Evolutionary conservation across 2,113 vertebrate genomes (phyloP).

Genomic region (Pelvicachromis taeniatus): DNA sequence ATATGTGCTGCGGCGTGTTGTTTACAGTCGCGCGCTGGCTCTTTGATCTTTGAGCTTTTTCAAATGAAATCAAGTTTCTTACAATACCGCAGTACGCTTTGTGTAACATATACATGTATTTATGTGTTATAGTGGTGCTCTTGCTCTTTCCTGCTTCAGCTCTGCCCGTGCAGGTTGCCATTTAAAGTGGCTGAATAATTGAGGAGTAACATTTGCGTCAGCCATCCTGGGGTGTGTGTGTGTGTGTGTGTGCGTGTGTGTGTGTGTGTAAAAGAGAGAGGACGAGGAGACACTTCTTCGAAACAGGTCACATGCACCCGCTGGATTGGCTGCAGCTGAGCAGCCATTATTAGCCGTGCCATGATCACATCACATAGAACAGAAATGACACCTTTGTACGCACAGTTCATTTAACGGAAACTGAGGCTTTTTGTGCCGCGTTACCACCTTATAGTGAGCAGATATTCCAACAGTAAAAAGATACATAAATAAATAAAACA

Average conservation of each 20-base stretch:
- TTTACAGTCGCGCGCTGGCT: not conserved
- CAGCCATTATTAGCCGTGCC: not conserved
- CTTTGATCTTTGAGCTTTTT: not conserved
- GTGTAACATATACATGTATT: not conserved
- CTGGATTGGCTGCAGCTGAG: slow-evolving; percentile 20
- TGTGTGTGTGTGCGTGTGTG: not conserved
- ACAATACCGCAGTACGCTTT: not conserved
- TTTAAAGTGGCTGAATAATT: slow-evolving; percentile 77
- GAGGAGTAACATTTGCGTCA: slow-evolving; percentile 73
- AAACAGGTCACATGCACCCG: slow-evolving; percentile 33
- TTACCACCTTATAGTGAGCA: not conserved
- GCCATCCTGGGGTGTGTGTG: slow-evolving; percentile 44
- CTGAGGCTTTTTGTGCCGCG: not conserved
- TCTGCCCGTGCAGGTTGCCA: slow-evolving; percentile 62
- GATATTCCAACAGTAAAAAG: not conserved
- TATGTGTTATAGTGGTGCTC: not conserved
- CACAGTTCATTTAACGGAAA: not conserved
- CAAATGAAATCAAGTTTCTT: not conserved
- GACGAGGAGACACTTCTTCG: slow-evolving; percentile 1
- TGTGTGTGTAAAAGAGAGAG: not conserved
- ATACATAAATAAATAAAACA: not conserved
- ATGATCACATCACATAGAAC: not conserved
- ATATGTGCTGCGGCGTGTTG: slow-evolving; percentile 39
- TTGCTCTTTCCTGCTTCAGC: slow-evolving; percentile 3
- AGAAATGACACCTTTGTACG: not conserved